A percentile compares a stretch with the other conserved stretches of the same genome.
Evolutionary conservation across 2,888 invertebrate genomes (phyloP).

Genomic region (Brassicogethes aeneus): DNA sequence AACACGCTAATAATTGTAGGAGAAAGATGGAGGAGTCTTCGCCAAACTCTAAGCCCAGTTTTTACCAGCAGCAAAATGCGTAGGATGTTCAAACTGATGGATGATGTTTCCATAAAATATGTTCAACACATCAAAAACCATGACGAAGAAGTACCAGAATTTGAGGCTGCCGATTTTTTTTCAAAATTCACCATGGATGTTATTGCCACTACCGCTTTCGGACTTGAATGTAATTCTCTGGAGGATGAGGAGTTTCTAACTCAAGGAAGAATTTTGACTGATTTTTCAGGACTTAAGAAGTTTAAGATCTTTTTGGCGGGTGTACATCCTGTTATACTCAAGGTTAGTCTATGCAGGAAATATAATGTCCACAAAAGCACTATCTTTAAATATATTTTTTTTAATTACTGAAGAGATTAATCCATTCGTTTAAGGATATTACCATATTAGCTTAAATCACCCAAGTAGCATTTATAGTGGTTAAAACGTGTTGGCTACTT

Average conservation of each 20-base stretch:
- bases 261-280: constrained; percentile 22
- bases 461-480: no score
- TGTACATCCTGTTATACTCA: not conserved
- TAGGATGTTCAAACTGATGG: constrained; percentile 27
- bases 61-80: constrained; percentile 35
- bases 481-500: no score
- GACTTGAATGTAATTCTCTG: constrained; percentile 46
- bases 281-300: constrained; percentile 11
- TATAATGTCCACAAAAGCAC: no score
- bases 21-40: constrained; percentile 34
- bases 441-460: no score
- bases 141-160: constrained; percentile 10
- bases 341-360: no score
- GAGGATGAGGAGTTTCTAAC: constrained; percentile 46
- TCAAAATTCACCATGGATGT: constrained; percentile 49
- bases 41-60: constrained; percentile 37
- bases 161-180: constrained; percentile 31
- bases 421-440: no score
- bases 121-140: constrained; percentile 19
- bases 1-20: constrained; percentile 18
- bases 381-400: no score
- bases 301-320: constrained; percentile 8
- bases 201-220: constrained; percentile 49
- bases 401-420: no score
- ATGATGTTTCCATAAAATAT: constrained; percentile 21